Evolutionary conservation across 2,113 vertebrate species (phyloP).

Genomic region (Rhinogobius similis): DNA sequence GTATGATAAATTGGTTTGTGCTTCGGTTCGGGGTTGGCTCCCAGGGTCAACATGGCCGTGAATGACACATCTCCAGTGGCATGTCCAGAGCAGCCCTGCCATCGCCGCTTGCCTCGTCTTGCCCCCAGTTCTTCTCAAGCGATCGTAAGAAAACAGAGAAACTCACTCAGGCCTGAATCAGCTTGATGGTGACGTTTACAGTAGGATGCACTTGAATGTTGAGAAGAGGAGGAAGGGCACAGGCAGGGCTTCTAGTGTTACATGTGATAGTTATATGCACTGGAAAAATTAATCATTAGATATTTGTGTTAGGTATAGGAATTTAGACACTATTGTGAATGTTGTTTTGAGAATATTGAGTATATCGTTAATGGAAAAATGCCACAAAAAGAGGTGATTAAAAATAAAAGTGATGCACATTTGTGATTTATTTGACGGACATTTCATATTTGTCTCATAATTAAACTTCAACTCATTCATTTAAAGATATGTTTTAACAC

Average conservation of each 20-base stretch:
- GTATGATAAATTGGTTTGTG: background rate
- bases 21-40: slow-evolving; percentile 29
- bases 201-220: slow-evolving; percentile 36
- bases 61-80: slow-evolving; percentile 64
- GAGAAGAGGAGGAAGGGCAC: slow-evolving; percentile 30
- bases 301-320: too few relatives aligned
- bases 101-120: slow-evolving; percentile 49
- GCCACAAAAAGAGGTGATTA: too few relatives aligned
- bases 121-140: slow-evolving; percentile 49
- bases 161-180: slow-evolving; percentile 32
- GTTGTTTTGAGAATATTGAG: too few relatives aligned
- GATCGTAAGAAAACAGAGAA: slow-evolving; percentile 25
- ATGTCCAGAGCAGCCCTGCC: slow-evolving; percentile 40
- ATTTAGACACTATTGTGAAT: too few relatives aligned
- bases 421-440: too few relatives aligned
- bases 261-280: background rate
- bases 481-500: too few relatives aligned
- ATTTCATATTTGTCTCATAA: too few relatives aligned
- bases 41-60: slow-evolving; percentile 41
- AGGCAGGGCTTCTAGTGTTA: slow-evolving; percentile 34
- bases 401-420: too few relatives aligned
- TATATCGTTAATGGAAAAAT: too few relatives aligned
- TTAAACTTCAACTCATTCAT: too few relatives aligned
- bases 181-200: slow-evolving; percentile 59
- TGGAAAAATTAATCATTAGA: too few relatives aligned